phyloP scores from a whole-genome alignment of 2,113 vertebrate genomes.

The Thamnophis sirtalis region DNA sequence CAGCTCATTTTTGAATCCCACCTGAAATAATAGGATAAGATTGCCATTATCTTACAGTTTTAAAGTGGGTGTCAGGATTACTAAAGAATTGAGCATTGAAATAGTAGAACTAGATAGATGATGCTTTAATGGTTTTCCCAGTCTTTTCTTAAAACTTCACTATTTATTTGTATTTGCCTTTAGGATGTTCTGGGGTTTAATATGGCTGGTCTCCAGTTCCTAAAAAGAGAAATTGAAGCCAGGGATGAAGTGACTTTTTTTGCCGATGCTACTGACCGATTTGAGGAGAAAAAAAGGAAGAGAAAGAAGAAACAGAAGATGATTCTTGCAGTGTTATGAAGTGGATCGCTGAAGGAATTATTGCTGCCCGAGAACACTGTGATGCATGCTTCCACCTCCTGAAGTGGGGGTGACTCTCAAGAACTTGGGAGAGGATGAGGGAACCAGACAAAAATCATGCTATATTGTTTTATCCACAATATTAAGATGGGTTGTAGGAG shows the following conservation, averaged over 20 bases:
- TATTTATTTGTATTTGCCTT: not conserved
- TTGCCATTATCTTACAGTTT: not conserved
- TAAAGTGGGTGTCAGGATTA: not conserved
- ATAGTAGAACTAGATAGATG: not conserved
- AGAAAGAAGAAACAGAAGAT: slow-evolving; percentile 85
- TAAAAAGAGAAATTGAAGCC: slow-evolving; percentile 88
- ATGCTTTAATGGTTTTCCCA: not conserved
- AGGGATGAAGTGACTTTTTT: slow-evolving; percentile 94
- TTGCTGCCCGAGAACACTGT: not conserved
- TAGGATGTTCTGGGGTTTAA: slow-evolving; percentile 94
- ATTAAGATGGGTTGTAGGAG: not conserved
- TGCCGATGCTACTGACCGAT: slow-evolving; percentile 83
- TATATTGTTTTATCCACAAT: not conserved
- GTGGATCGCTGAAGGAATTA: not conserved
- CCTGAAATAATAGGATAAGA: not conserved
- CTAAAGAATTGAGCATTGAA: not conserved
- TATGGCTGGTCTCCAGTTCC: slow-evolving; percentile 85
- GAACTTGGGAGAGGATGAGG: not conserved
- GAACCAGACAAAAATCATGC: not conserved
- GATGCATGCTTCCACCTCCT: not conserved
- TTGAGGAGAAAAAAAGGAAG: slow-evolving; percentile 84
- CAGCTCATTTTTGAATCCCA: not conserved
- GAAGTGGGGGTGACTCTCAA: not conserved
- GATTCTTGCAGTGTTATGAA: slow-evolving; percentile 76
- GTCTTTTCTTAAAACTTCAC: not conserved